A percentile compares a stretch with the other conserved stretches of the same genome.
Evolutionary conservation across 2,888 invertebrate species (phyloP).

Genomic region (Unio pictorum): DNA sequence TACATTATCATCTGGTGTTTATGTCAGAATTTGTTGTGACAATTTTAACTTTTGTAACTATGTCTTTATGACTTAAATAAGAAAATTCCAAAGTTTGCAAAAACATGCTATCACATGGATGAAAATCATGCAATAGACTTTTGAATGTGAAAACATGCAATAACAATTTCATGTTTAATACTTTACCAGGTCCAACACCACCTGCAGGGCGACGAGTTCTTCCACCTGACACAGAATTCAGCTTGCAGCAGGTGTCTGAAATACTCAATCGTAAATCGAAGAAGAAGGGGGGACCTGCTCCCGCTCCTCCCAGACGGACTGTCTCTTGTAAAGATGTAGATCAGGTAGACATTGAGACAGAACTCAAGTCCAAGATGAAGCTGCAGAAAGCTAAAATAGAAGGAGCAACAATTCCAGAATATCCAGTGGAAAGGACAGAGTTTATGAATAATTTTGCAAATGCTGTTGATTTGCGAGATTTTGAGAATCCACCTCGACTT

Average conservation of each 20-base stretch:
- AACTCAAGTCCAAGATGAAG: slow-evolving; percentile 63
- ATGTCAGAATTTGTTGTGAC: no score
- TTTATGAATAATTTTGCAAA: slow-evolving; percentile 37
- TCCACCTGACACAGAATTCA: slow-evolving; percentile 57
- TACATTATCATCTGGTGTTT: no score
- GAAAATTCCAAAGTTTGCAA: no score
- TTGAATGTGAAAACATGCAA: no score
- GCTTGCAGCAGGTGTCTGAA: slow-evolving; percentile 58
- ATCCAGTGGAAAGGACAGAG: slow-evolving; percentile 40
- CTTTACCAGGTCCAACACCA: slow-evolving; percentile 59
- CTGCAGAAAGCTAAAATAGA: slow-evolving; percentile 63
- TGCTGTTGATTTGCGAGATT: slow-evolving; percentile 26
- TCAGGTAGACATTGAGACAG: slow-evolving; percentile 49
- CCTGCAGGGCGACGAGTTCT: slow-evolving; percentile 57
- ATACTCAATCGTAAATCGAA: slow-evolving; percentile 50
- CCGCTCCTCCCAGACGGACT: slow-evolving; percentile 89
- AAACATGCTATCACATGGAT: no score
- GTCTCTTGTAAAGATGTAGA: slow-evolving; percentile 32
- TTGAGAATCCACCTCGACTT: slow-evolving; percentile 24
- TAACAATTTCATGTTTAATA: no score
- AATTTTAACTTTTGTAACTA: no score
- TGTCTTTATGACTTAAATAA: no score
- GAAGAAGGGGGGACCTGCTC: slow-evolving; percentile 49
- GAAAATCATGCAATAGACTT: no score
- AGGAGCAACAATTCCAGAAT: slow-evolving; percentile 51